Conservation (phyloP, 2,797 vertebrate genomes). For the Paedocypris micromegethes region DNA sequence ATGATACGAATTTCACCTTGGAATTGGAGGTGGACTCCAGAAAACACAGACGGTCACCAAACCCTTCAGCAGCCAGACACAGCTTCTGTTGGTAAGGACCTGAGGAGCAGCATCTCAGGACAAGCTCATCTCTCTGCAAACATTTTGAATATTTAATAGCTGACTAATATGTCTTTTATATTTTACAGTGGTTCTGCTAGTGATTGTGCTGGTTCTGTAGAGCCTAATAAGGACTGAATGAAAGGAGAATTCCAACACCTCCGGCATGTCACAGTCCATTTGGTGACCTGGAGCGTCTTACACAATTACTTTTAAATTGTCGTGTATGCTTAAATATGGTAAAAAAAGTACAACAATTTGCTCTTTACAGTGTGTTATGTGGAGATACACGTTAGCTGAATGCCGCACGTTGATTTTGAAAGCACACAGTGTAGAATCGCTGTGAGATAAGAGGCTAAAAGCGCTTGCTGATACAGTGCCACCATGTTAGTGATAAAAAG, state of each 20-base stretch:
- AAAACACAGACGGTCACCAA: slow-evolving; percentile 85
- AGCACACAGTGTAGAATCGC: too few relatives aligned
- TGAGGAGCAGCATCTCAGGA: slow-evolving; percentile 82
- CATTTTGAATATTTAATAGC: not conserved
- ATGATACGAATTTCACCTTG: slow-evolving; percentile 68
- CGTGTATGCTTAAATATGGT: too few relatives aligned
- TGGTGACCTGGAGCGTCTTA: slow-evolving; percentile 3
- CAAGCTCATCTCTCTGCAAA: slow-evolving; percentile 86
- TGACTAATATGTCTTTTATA: not conserved
- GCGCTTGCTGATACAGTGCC: slow-evolving; percentile 2
- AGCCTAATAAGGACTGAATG: slow-evolving; percentile 32
- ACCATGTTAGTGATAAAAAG: slow-evolving; percentile 31
- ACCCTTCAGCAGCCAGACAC: slow-evolving; percentile 87
- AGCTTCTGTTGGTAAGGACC: slow-evolving; percentile 82
- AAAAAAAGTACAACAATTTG: too few relatives aligned
- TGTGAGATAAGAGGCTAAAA: too few relatives aligned
- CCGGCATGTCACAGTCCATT: slow-evolving; percentile 3
- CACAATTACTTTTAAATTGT: not conserved
- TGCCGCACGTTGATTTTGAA: not conserved
- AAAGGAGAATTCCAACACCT: slow-evolving; percentile 43
- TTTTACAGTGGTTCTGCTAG: not conserved
- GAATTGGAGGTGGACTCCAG: slow-evolving; percentile 88
- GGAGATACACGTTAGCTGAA: not conserved
- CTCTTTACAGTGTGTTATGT: too few relatives aligned
- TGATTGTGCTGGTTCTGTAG: not conserved